phyloP scores from a whole-genome alignment of 37 sponge, comb jelly and placozoan genomes.

The Mnemiopsis leidyi region DNA sequence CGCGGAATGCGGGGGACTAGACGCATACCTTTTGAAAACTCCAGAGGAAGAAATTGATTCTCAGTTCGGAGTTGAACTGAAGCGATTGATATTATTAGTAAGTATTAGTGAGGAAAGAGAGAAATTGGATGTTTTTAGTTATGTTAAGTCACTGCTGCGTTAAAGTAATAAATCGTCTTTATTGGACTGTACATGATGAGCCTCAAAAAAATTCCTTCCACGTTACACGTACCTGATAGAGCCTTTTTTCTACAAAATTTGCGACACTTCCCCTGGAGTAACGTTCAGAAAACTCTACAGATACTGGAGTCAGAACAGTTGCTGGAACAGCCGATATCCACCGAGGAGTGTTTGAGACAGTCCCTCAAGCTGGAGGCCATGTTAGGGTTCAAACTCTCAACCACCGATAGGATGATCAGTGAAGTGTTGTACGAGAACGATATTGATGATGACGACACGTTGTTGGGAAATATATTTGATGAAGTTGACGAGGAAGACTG shows the following conservation, averaged over 20 bases:
- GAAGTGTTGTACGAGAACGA: slow-evolving; percentile 37
- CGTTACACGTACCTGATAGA: too few species aligned
- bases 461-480: background rate
- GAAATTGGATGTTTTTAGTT: too few species aligned
- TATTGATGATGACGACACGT: slow-evolving; percentile 13
- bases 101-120: too few species aligned
- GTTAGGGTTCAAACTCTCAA: slow-evolving; percentile 33
- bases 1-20: slow-evolving; percentile 55
- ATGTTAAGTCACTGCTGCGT: too few species aligned
- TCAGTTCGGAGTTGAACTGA: slow-evolving; percentile 56
- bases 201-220: too few species aligned
- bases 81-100: background rate
- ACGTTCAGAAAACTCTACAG: background rate
- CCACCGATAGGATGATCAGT: slow-evolving; percentile 3
- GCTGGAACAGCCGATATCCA: background rate
- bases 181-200: too few species aligned
- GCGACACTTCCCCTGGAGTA: too few species aligned
- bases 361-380: slow-evolving; percentile 44
- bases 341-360: slow-evolving; percentile 19
- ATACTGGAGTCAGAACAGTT: slow-evolving; percentile 28
- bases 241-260: too few species aligned
- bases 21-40: slow-evolving; percentile 26
- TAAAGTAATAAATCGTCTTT: too few species aligned
- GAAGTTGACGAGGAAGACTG: background rate
- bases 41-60: slow-evolving; percentile 54